Evolutionary conservation across 2,797 vertebrate species (phyloP).

Genomic region (Erpetoichthys calabaricus): DNA sequence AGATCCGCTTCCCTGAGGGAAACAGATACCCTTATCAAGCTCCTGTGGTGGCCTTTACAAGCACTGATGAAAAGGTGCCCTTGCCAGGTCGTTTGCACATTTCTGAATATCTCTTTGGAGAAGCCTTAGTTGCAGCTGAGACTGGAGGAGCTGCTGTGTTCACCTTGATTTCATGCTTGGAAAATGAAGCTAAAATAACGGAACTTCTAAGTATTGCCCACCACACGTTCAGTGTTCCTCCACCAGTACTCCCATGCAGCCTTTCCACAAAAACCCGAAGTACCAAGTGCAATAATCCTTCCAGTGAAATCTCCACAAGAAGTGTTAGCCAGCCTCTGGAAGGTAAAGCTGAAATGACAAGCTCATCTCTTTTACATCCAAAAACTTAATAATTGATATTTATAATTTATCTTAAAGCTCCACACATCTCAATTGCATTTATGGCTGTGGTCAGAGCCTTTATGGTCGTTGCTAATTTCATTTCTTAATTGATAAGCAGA

Average conservation of each 20-base stretch:
- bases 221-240: constrained; percentile 75
- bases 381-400: too few species aligned
- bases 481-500: too few species aligned
- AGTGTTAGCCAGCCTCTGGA: background rate
- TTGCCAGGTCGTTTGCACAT: constrained; percentile 67
- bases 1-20: constrained; percentile 74
- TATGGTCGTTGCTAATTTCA: too few species aligned
- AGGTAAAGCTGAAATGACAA: background rate
- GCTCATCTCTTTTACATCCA: too few species aligned
- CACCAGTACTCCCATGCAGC: constrained; percentile 32
- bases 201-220: constrained; percentile 54
- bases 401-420: too few species aligned
- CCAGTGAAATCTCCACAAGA: background rate
- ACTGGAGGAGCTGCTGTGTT: constrained; percentile 71
- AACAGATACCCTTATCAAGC: constrained; percentile 84
- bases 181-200: constrained; percentile 63
- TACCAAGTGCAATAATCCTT: constrained; percentile 20
- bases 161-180: constrained; percentile 69
- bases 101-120: constrained; percentile 72
- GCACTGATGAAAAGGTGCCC: constrained; percentile 64
- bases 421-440: too few species aligned
- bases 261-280: constrained; percentile 31
- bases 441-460: too few species aligned
- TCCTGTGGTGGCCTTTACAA: constrained; percentile 81
- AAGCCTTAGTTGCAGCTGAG: constrained; percentile 63